Evolutionary conservation across 2,797 vertebrate species (phyloP), one percentile per base, ranked within the genome.

Genomic region (Brachyalestes nurse): DNA sequence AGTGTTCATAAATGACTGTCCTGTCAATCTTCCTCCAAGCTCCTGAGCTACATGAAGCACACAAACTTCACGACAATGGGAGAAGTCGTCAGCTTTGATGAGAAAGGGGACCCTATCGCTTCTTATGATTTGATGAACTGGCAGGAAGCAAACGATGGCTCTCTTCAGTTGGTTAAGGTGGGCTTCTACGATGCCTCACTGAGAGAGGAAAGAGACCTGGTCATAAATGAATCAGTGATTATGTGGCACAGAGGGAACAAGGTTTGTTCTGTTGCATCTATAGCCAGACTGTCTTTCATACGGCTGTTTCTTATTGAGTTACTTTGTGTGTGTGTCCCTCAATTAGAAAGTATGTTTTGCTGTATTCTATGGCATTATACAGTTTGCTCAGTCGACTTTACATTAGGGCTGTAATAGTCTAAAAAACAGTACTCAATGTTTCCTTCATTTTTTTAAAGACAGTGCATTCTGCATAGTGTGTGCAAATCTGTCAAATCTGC

Each of bases 81-180:
- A 0, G 91, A 92, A 58, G 87, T 89, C 61, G 87, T 94, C 38
- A 86, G 82, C 70, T 94, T 95, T 85, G 93, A 94, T 85, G 77
- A 89, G 51, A 93, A 93, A 4, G 93, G 93, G 25, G 93, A 95
- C 76, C 91, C 93, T 0, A 89, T 93, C 71, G 92, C 92, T 58
- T 93, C 92, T 49, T 95, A 94, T 74, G 94, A 95, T 77, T 84
- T 95, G 5, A 81, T 94, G 77, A 95, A 94, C 86, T 94, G 93
- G 93, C 91, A 93, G 55, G 86, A 64, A 78, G 88, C 49, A 4
- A 62, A 82, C 17, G 89, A 92, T 23, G 91, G 92, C 28, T 90
- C 90, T 25, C 77, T 94, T 13, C 74, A 84, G 42, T 85, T 93
- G 74, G 87, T 88, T 6, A 94, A 89, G 86, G 92, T 94, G 3